Base-by-base conservation (phyloP, 2,888 invertebrate species). In the Mythimna pallens region DNA sequence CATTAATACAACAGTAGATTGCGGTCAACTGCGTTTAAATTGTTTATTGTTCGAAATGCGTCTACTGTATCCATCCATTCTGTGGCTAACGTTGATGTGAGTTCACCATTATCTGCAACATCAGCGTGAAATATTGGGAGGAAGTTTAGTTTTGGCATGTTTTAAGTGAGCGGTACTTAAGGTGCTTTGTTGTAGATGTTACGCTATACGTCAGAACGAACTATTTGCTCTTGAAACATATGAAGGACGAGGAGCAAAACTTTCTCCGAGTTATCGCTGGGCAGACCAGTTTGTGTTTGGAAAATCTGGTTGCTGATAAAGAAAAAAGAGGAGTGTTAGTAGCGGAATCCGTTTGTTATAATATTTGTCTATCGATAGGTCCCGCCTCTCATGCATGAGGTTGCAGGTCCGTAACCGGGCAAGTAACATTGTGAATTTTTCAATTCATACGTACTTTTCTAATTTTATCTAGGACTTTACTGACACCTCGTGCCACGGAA, bases 41-140 rank as follows among this genome's bases (percentile, higher is more conserved):
- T 20, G 2, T 10, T 12, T 6, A 4, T 22, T 47, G 25, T 62
- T 22, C 25, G 4, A 61, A 47, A 30, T 59, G 9, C 20, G 10
- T 20, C 17, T 82, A 63, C 71, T 77, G 71, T 59, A 10, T 47
- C 70, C 30, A 30, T 61, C 30, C 50, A 25, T 40, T 17, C 25
- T 55, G 66, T 61, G 73, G 54, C 17, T n/a, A 57, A 65, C 20
- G 57, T 74, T 83, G 65, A 83, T 81, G 80, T 52, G 65, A 74
- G 71, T 50, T 61, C 75, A 43, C 63, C 80, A 80, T 81, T 81
- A 81, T 83, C 80, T 64, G 40, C 62, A 78, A 72, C 80, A 78
- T 82, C 78, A 72, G 22, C 61, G 74, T 70, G 70, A 81, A 74
- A 74, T 81, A 79, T 74, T 79, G 70, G 70, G 70, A 67, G 65